A percentile compares a stretch with the other conserved stretches of the same genome.
Conservation (phyloP, 2,113 vertebrate genomes). For the Pavo muticus region DNA sequence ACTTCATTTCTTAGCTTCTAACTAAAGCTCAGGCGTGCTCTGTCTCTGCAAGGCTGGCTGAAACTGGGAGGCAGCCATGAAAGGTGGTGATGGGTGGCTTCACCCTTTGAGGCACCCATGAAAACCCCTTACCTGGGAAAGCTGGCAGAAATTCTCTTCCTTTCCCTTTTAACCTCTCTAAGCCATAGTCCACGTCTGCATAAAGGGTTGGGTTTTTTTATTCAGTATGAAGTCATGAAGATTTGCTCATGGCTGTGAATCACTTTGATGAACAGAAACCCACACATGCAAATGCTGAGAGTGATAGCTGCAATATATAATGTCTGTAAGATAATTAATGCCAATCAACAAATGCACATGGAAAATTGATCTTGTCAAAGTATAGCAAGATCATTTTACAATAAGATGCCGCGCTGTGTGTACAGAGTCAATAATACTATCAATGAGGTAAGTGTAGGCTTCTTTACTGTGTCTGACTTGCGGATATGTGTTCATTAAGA, state of each 20-base stretch:
- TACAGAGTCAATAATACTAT: neutral
- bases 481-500: neutral
- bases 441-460: neutral
- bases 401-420: neutral
- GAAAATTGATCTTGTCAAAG: neutral
- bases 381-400: neutral
- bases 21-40: neutral
- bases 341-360: neutral
- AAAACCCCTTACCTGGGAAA: fast-evolving
- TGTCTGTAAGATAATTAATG: neutral
- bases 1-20: neutral
- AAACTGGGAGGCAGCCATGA: neutral
- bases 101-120: neutral
- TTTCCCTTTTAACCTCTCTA: neutral
- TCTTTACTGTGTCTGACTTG: neutral
- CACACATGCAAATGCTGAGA: neutral
- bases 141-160: neutral
- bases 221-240: neutral
- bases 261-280: neutral
- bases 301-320: neutral
- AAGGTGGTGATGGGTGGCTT: neutral
- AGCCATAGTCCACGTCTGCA: fast-evolving
- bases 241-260: slow-evolving; percentile 1
- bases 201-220: neutral
- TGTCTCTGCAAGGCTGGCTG: neutral